Evolutionary conservation across 2,797 vertebrate genomes (phyloP).

Genomic region (Pogoniulus pusillus): DNA sequence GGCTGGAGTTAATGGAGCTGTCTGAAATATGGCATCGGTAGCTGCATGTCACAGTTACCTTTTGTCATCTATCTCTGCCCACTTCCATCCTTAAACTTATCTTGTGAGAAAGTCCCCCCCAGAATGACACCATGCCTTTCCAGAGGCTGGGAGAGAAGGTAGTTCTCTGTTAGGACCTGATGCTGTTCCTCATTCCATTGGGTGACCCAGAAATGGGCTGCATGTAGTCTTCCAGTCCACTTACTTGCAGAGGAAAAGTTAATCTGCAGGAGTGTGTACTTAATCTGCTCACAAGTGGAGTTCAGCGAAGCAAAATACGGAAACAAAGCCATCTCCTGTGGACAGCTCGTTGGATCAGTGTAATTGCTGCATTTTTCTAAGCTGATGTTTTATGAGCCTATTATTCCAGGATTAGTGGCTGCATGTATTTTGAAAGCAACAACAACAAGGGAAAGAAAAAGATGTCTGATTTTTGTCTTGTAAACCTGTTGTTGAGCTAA

Average conservation of each 20-base stretch:
- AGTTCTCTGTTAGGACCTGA: accelerated
- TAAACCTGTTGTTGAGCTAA: not conserved
- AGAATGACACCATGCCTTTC: not conserved
- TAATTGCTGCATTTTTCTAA: conserved; percentile 21
- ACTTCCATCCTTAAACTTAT: not conserved
- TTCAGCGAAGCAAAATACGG: not conserved
- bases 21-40: not conserved
- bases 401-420: conserved; percentile 45
- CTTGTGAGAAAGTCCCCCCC: not conserved
- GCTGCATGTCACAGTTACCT: not conserved
- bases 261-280: not conserved
- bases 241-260: not conserved
- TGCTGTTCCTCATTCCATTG: not conserved
- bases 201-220: not conserved
- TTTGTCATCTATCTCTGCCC: not conserved
- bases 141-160: not conserved
- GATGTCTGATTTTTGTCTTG: not conserved
- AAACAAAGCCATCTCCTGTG: not conserved
- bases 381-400: conserved; percentile 31
- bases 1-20: not conserved
- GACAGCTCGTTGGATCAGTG: not conserved
- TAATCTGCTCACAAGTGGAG: not conserved
- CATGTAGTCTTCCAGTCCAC: not conserved
- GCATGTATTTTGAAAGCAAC: not conserved
- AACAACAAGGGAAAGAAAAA: not conserved